phyloP scores from a whole-genome alignment of 2,113 vertebrate species.

The Aix galericulata region DNA sequence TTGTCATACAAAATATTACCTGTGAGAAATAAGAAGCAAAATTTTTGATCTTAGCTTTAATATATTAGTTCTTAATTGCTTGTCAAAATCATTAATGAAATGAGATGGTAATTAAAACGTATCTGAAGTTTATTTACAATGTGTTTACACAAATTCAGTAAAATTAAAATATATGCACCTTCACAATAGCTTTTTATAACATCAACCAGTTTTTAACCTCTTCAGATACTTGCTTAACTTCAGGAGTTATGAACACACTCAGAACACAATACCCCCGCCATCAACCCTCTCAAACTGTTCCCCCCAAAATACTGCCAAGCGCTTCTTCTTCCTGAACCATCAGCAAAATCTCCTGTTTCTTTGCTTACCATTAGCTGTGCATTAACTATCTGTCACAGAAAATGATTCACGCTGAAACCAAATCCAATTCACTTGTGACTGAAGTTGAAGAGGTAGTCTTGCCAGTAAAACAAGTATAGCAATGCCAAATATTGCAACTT shows the following conservation, averaged over 20 bases:
- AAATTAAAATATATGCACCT: background rate
- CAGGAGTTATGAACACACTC: background rate
- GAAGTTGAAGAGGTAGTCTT: background rate
- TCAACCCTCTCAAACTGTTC: background rate
- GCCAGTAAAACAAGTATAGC: background rate
- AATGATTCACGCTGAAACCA: background rate
- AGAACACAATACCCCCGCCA: background rate
- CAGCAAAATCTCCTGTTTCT: background rate
- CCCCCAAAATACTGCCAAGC: background rate
- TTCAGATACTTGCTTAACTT: background rate
- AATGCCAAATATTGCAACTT: background rate
- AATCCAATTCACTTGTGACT: background rate
- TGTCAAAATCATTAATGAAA: background rate
- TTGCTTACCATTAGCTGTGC: background rate
- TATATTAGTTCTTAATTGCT: background rate
- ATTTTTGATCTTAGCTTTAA: background rate
- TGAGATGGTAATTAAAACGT: background rate
- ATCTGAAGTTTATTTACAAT: background rate
- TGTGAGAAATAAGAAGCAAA: constrained; percentile 62
- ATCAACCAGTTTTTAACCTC: background rate
- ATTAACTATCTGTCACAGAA: background rate
- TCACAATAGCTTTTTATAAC: background rate
- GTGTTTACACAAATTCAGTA: background rate
- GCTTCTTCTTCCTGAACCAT: background rate
- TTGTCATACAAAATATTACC: constrained; percentile 76